Base-by-base conservation (phyloP, 2,113 vertebrate species). In the Pelusios castaneus region DNA sequence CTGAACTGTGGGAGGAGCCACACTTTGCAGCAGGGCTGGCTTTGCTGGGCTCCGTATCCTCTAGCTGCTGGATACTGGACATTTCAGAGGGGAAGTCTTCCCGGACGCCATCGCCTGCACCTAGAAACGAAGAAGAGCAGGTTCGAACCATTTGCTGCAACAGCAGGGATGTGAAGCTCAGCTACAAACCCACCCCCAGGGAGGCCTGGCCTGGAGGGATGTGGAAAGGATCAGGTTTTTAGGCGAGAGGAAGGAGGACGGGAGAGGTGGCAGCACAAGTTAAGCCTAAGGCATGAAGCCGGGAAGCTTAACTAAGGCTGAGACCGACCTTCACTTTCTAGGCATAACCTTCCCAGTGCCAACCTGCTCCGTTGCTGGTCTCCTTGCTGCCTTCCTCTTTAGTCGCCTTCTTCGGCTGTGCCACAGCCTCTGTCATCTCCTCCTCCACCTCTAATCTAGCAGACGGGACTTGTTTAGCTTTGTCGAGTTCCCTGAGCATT, bases 121-220 rank as follows among this genome's bases (percentile, higher is more conserved):
- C 98, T 97, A 17, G 0, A 24, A 38, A 34, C 8, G 25, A 24
- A 4, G 0, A 13, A 10, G 58, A 52, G 58, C 29, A 5, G 3
- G 34, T 31, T 19, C 10, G 14, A 47, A 31, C 27, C 58, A 41
- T 10, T 47, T 6, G 17, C 9, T 21, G 16, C 2, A 2, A 43
- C 0, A 52, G 51, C 58, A n/a, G 2, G 0, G 3, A 27, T 27
- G 19, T 0, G 3, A 14, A 19, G 60, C 5, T 60, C 56, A 13
- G 56, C 5, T 21, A 56, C 51, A 27, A n/a, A 56, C 55, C 25
- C 24, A 56, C 25, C 25, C 24, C 55, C 24, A 1, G 7, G 16
- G 60, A 29, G 3, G 29, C 6, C 13, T 5, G 7, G 29, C 34
- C 9, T 10, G 63, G n/a, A 5, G 63, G 34, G 5, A 34, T 22